Percentiles rank a stretch among this genome's conserved stretches.
Evolutionary conservation across 2,113 vertebrate genomes (phyloP).

Genomic region (Larimichthys crocea): DNA sequence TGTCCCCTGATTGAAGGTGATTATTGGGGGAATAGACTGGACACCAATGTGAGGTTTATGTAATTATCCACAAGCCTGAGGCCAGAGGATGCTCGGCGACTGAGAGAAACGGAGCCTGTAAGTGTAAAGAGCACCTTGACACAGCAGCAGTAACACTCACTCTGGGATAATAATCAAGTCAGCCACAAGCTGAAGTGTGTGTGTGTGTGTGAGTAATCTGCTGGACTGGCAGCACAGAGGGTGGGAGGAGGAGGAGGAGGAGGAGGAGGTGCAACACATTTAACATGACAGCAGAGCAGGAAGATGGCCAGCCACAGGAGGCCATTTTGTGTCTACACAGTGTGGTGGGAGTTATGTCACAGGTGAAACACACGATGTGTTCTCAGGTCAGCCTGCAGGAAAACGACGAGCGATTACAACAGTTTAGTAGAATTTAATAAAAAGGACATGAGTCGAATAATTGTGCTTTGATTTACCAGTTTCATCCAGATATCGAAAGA

Average conservation of each 20-base stretch:
- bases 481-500: not conserved
- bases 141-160: conserved; percentile 9
- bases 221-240: conserved; percentile 9
- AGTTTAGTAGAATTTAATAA: no score
- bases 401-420: no score
- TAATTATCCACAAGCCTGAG: conserved; percentile 35
- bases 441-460: not conserved
- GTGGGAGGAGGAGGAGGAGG: no score
- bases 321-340: conserved; percentile 1
- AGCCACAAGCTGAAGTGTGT: conserved; percentile 21
- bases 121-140: conserved; percentile 34
- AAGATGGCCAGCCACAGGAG: not conserved
- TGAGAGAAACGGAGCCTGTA: conserved; percentile 12
- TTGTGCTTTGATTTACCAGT: not conserved
- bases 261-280: not conserved
- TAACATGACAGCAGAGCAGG: not conserved
- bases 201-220: conserved; percentile 10
- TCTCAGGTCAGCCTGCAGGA: not conserved
- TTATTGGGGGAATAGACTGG: conserved; percentile 42
- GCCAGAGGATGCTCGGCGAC: conserved; percentile 2
- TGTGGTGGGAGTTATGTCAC: not conserved
- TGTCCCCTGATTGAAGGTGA: conserved; percentile 27
- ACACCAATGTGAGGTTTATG: conserved; percentile 21
- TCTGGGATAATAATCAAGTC: conserved; percentile 18
- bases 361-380: not conserved